phyloP scores from a whole-genome alignment of 2,888 invertebrate species.

The Chymomyza fuscimana region DNA sequence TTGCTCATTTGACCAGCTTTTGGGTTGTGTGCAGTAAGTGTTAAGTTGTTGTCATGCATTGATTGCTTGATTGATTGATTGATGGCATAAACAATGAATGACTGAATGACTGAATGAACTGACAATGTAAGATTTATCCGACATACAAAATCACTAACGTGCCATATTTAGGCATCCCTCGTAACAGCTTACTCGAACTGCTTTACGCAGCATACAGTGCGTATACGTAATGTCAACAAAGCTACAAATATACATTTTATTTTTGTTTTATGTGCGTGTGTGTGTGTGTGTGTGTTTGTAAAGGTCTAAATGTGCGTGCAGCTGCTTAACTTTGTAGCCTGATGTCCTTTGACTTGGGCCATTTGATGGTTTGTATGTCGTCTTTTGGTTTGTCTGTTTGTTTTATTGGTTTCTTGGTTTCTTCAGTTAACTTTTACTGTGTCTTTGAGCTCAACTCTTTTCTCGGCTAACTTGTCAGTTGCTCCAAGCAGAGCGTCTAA shows the following conservation, averaged over 20 bases:
- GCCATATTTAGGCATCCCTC: conserved; percentile 32
- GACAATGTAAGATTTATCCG: background rate
- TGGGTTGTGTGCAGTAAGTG: background rate
- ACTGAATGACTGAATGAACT: no score
- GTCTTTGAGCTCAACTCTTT: conserved; percentile 32
- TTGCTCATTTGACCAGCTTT: background rate
- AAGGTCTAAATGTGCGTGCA: conserved; percentile 8
- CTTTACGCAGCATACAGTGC: conserved; percentile 28
- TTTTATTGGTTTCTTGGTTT: conserved; percentile 10
- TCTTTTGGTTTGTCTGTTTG: background rate
- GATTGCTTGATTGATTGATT: background rate
- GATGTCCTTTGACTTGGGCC: conserved; percentile 33
- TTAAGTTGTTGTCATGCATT: background rate
- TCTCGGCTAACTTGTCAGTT: conserved; percentile 39
- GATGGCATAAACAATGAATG: background rate
- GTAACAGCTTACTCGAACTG: conserved; percentile 11
- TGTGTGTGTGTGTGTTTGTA: background rate
- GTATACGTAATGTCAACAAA: conserved; percentile 48
- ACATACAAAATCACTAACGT: background rate
- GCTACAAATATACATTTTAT: conserved; percentile 44
- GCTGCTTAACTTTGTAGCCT: conserved; percentile 47
- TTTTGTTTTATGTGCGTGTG: conserved; percentile 17
- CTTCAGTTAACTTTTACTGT: background rate
- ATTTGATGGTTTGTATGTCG: conserved; percentile 31
- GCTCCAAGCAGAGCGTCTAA: conserved; percentile 31